A percentile compares a stretch with the other conserved stretches of the same genome.
phyloP scores from a whole-genome alignment of 2,888 invertebrate species.

The Andricus curvator region DNA sequence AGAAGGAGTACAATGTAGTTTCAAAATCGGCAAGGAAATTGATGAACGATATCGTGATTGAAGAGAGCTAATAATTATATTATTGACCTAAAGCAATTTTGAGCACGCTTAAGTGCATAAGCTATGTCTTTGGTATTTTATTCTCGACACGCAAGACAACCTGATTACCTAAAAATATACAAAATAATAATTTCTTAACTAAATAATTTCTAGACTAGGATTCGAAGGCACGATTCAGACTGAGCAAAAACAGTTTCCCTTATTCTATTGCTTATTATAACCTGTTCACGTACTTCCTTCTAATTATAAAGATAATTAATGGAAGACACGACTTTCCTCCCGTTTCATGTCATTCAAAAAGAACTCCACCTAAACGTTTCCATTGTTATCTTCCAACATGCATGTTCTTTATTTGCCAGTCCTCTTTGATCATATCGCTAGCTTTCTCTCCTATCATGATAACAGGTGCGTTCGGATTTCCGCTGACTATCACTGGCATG shows the following conservation, averaged over 20 bases:
- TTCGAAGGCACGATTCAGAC: conserved; percentile 28
- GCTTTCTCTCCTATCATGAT: conserved; percentile 96
- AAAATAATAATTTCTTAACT: not conserved
- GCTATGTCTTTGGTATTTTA: not conserved
- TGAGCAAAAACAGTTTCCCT: conserved; percentile 21
- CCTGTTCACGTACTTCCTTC: not conserved
- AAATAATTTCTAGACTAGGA: conserved; percentile 30
- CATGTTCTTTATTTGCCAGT: conserved; percentile 80
- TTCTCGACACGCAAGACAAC: not conserved
- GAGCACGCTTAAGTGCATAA: not conserved
- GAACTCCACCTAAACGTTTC: conserved; percentile 23
- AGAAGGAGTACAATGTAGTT: not conserved
- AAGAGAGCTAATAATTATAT: not conserved
- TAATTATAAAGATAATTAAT: not conserved
- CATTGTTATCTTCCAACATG: conserved; percentile 48
- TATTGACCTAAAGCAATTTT: not conserved
- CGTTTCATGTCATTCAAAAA: not conserved
- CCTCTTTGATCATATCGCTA: conserved; percentile 93
- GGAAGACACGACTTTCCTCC: not conserved
- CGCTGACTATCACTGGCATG: conserved; percentile 93
- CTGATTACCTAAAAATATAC: conserved; percentile 14
- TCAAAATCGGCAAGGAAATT: not conserved
- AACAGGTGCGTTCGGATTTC: conserved; percentile 93
- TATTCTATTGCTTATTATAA: not conserved
- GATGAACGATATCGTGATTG: not conserved